Conservation (phyloP, 2,888 invertebrate genomes). For the Conops quadrifasciatus region DNA sequence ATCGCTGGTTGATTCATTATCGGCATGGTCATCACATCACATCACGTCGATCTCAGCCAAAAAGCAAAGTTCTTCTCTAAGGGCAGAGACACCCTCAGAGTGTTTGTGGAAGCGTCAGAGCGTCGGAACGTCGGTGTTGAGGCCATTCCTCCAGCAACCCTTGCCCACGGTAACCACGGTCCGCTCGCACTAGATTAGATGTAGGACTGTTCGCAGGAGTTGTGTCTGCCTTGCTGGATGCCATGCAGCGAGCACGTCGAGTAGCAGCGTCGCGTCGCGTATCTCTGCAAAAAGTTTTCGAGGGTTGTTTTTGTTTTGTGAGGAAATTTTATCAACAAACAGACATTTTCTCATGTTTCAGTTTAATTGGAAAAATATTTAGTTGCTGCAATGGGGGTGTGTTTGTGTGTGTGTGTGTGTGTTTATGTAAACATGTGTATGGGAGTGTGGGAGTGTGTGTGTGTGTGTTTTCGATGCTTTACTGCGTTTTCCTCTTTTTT, state of each 20-base stretch:
- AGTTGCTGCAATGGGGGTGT: too few species aligned
- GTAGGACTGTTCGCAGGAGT: constrained; percentile 86
- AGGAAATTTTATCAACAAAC: too few species aligned
- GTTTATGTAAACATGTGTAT: neutral
- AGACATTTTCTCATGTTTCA: neutral
- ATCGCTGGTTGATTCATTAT: too few species aligned
- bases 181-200: constrained; percentile 70
- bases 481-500: too few species aligned
- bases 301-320: constrained; percentile 4
- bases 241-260: constrained; percentile 81
- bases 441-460: too few species aligned
- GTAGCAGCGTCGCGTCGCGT: constrained; percentile 82
- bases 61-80: neutral
- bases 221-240: constrained; percentile 77
- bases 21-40: too few species aligned
- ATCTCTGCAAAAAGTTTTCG: constrained; percentile 72
- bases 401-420: too few species aligned
- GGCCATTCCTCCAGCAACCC: constrained; percentile 11
- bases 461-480: too few species aligned
- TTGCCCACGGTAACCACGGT: too few species aligned
- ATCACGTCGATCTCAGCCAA: too few species aligned
- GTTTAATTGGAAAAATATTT: neutral
- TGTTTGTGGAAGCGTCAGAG: constrained; percentile 3
- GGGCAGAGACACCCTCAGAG: neutral
- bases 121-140: neutral